Evolutionary conservation across 2,797 vertebrate genomes (phyloP), one percentile per base, ranked within the genome.

Genomic region (Peromyscus eremicus): DNA sequence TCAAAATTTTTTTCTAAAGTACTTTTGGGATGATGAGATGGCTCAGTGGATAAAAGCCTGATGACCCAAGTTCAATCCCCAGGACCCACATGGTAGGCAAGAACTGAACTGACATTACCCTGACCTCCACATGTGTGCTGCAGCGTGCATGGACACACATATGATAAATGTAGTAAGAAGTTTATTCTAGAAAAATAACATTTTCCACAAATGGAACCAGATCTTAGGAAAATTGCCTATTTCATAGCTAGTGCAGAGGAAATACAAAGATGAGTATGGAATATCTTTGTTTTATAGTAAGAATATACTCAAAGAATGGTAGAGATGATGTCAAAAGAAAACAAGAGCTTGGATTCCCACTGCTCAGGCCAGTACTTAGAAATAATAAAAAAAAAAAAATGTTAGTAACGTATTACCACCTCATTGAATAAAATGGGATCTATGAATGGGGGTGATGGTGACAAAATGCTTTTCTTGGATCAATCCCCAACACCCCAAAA

Each of bases 261-360:
- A 89, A 83, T 62, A 92, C 34, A 82, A 73, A 91, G 89, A 82
- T 83, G 43, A 84, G n/a, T 79, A n/a, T 70, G 57, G 40, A 27
- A 32, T 81, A 55, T 16, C 25, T 62, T 90, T 91, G 57, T 84
- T 84, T 75, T 92, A 34, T 81, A 81, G 94, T 43, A 89, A 66
- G 46, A 79, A 87, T 49, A 84, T 94, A n/a, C 66, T 93, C 70
- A 37, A 86, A 89, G 80, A 86, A 90, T 75, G 81, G 89, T 43
- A 75, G 34, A 29, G 19, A 43, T 17, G 9, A 34, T 66, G 29
- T 55, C 29, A 75, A 12, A 86, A 89, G 84, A 68, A 85, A 66
- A 73, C 17, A 46, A 60, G 57, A 92, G 75, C 43, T n/a, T 55
- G n/a, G 62, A 14, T 9, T 86, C 6, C 40, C 60, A 77, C 70